These are phyloP conservation scores for Amia ocellicauda DNA, from an alignment of 2,113 vertebrate species.

Conservation along the genomic window DNA sequence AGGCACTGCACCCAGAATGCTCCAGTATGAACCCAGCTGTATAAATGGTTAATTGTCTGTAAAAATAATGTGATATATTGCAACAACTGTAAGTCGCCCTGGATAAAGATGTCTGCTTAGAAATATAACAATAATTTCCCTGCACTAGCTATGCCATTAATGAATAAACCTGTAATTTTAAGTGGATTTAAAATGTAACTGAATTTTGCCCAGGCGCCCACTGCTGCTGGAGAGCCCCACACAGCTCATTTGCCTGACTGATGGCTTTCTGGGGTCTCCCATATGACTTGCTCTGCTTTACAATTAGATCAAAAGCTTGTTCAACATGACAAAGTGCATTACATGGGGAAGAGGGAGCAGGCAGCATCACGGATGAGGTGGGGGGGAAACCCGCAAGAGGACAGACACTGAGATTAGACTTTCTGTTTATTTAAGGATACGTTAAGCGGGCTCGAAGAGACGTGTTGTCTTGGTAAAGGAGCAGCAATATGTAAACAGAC, in stretches of 20 bases:
- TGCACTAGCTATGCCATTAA: not conserved
- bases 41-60: too few relatives aligned
- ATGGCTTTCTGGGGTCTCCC: not conserved
- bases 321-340: conserved; percentile 11
- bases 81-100: too few relatives aligned
- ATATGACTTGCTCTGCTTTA: conserved; percentile 6
- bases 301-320: conserved; percentile 17
- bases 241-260: conserved; percentile 11
- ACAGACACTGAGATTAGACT: conserved; percentile 21
- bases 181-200: not conserved
- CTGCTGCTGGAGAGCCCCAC: not conserved
- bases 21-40: too few relatives aligned
- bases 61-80: too few relatives aligned
- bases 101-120: too few relatives aligned
- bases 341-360: not conserved
- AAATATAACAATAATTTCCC: not conserved
- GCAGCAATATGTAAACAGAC: conserved; percentile 19
- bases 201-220: not conserved
- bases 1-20: too few relatives aligned
- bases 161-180: not conserved
- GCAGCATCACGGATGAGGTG: conserved; percentile 5
- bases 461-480: not conserved
- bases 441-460: conserved; percentile 1
- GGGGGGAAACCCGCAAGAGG: conserved; percentile 5
- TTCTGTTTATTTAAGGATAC: conserved; percentile 19